Conservation (phyloP, 2,888 invertebrate species). For the Acleris laterana region DNA sequence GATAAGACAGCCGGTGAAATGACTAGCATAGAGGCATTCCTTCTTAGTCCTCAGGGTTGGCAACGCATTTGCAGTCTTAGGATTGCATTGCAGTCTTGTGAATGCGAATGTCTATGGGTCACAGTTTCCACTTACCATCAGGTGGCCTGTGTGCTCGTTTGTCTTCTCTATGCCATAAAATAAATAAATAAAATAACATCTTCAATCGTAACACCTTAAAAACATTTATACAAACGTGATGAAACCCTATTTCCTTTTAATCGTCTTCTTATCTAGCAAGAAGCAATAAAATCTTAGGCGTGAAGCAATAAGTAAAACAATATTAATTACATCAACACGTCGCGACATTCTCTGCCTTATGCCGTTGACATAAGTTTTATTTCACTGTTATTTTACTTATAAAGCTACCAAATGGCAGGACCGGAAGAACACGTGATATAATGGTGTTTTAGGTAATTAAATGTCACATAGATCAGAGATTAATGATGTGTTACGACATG, state of each 20-base stretch:
- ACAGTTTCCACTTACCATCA: no score
- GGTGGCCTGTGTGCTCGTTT: no score
- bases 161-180: no score
- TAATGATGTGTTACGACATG: slow-evolving; percentile 81
- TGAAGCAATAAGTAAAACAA: slow-evolving; percentile 81
- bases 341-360: slow-evolving; percentile 41
- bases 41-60: no score
- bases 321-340: slow-evolving; percentile 52
- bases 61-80: no score
- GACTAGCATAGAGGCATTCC: no score
- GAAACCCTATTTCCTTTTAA: slow-evolving; percentile 27
- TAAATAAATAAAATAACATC: no score
- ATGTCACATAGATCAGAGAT: slow-evolving; percentile 84
- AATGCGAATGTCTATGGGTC: no score
- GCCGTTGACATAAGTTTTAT: slow-evolving; percentile 39
- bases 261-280: slow-evolving; percentile 44
- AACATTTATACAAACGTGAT: slow-evolving; percentile 5
- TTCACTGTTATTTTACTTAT: slow-evolving; percentile 27
- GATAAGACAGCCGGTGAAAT: no score
- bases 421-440: slow-evolving; percentile 80
- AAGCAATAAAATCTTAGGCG: slow-evolving; percentile 81
- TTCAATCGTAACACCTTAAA: no score
- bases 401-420: background rate
- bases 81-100: no score
- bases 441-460: slow-evolving; percentile 84